Percentiles rank a stretch among this genome's conserved stretches.
Conservation (phyloP, 1,140 invertebrate genomes). For the Brachionus rotundiformis region DNA sequence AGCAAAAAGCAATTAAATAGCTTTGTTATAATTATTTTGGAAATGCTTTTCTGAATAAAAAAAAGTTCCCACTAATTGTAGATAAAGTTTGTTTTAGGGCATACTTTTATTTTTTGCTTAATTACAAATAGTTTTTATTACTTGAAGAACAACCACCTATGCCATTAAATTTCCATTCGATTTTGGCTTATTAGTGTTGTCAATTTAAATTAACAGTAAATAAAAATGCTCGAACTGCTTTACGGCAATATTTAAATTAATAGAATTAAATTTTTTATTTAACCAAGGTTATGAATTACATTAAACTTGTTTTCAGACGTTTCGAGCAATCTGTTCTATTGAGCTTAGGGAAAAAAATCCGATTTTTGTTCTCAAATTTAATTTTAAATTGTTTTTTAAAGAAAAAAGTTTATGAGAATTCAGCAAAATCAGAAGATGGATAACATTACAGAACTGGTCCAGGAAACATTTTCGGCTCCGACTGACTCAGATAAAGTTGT, state of each 20-base stretch:
- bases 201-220: constrained; percentile 28
- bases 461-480: constrained; percentile 29
- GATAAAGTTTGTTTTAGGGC: constrained; percentile 8
- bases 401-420: background rate
- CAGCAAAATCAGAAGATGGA: constrained; percentile 39
- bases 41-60: background rate
- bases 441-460: constrained; percentile 17
- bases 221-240: background rate
- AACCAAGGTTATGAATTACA: constrained; percentile 1
- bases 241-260: constrained; percentile 9
- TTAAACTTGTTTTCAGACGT: constrained; percentile 5
- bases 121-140: constrained; percentile 20
- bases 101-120: background rate
- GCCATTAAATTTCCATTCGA: background rate
- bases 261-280: background rate
- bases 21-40: background rate
- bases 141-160: background rate
- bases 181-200: background rate
- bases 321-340: background rate
- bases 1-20: background rate
- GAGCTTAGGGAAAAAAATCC: background rate
- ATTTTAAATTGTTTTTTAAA: background rate
- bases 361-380: background rate
- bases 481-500: constrained; percentile 30
- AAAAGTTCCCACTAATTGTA: background rate